Evolutionary conservation across 35 echinoderm and acorn worm genomes (phyloP).

Genomic region (Apostichopus californicus): DNA sequence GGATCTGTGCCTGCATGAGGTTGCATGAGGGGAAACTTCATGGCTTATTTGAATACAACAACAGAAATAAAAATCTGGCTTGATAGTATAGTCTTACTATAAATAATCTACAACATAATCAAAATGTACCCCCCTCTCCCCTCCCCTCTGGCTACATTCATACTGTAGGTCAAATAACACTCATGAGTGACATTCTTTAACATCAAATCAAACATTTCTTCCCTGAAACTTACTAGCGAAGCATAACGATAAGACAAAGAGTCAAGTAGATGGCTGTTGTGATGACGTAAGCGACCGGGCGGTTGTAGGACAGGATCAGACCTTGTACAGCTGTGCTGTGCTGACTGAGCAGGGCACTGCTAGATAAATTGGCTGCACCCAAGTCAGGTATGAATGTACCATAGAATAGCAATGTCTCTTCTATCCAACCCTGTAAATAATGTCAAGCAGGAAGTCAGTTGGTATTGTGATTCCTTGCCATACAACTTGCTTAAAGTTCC

Average conservation of each 20-base stretch:
- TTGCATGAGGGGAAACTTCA: too few species aligned
- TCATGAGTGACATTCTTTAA: too few species aligned
- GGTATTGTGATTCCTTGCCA: too few species aligned
- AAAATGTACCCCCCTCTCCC: not conserved
- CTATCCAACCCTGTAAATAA: slow-evolving; percentile 32
- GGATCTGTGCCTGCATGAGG: too few species aligned
- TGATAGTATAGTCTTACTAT: too few species aligned
- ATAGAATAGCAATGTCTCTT: slow-evolving; percentile 19
- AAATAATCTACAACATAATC: too few species aligned
- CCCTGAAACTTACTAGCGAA: slow-evolving; percentile 14
- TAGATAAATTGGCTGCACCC: not conserved
- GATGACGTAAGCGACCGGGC: slow-evolving; percentile 5
- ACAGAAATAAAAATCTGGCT: too few species aligned
- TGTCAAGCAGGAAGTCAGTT: too few species aligned
- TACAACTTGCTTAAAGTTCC: too few species aligned
- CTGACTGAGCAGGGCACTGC: not conserved
- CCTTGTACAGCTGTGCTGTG: not conserved
- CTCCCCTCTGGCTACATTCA: not conserved
- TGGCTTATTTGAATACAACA: too few species aligned
- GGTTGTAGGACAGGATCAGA: slow-evolving; percentile 12
- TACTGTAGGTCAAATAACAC: too few species aligned
- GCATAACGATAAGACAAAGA: not conserved
- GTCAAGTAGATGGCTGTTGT: not conserved
- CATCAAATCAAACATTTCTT: not conserved
- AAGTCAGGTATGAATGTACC: not conserved